Base-by-base conservation (phyloP, 2,113 vertebrate genomes). In the Spilogale gracilis region DNA sequence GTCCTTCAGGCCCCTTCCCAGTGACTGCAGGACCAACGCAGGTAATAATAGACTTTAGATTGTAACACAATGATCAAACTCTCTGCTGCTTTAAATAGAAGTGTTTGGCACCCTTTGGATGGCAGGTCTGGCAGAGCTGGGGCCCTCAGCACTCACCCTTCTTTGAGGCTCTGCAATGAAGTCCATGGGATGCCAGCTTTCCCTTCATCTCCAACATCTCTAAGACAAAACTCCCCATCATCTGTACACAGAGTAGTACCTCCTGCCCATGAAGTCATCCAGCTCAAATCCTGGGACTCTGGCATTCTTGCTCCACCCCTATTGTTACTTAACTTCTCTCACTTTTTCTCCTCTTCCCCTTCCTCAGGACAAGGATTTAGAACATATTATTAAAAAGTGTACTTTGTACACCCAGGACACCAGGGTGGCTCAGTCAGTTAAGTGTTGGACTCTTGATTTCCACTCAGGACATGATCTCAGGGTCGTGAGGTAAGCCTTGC, bases 81-180 rank as follows among this genome's bases (percentile, higher is more conserved):
- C 79, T 81, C 94, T 21, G 86, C 80, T 95, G 86, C 96, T 98
- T 97, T 98, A 83, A 96, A 93, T 50, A 17, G 14, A 94, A 91
- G 95, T 63, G 76, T 87, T 78, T 74, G 81, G 65, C 25, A 69
- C 52, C 69, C 45, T 45, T 54, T 10, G 50, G 63, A 79, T 60
- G 97, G 87, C 92, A 87, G 18, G 16, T 88, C 95, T 96, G 63
- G 56, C 60, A 54, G 73, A 43, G 52, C 9, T 56, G 52, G 50
- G 48, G 69, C 43, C 81, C 50, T 74, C 56, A 38, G 56, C 48
- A 11, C 25, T 96, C 84, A 65, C 11, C 63, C 74, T 58, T 2
- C 6, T 54, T 84, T 54, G 25, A 95, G 65, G 54, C 23, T 30
- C 38, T 23, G 23, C 0, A 11, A 0, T 23, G 27, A 85, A 73